Evolutionary conservation across 2,797 vertebrate genomes (phyloP).

Genomic region (Malacoraja senta): DNA sequence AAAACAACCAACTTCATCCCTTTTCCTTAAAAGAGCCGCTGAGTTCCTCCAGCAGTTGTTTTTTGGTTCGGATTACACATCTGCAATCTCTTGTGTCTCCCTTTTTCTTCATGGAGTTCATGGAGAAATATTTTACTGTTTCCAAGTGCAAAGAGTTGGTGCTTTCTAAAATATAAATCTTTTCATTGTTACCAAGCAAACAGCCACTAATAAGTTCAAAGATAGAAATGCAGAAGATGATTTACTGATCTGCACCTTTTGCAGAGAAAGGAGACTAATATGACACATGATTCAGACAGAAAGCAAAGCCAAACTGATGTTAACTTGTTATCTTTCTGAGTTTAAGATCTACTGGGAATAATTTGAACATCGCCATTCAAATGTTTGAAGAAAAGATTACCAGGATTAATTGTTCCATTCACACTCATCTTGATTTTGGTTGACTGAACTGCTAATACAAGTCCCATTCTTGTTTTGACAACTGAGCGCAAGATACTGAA

Average conservation of each 20-base stretch:
- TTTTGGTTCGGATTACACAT: too few relatives aligned
- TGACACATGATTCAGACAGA: not conserved
- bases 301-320: not conserved
- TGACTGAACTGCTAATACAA: constrained; percentile 11
- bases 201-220: not conserved
- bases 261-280: not conserved
- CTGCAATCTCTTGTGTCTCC: too few relatives aligned
- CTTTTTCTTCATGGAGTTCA: not conserved
- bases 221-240: not conserved
- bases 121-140: not conserved
- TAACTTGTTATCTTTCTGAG: not conserved
- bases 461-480: not conserved
- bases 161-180: not conserved
- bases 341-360: not conserved
- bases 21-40: not conserved
- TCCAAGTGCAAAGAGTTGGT: not conserved
- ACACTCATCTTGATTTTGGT: not conserved
- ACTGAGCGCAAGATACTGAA: not conserved
- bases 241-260: not conserved
- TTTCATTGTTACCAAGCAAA: not conserved
- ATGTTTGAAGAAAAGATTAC: not conserved
- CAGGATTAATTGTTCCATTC: constrained; percentile 10
- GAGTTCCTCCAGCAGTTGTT: too few relatives aligned
- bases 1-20: too few relatives aligned
- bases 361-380: not conserved